Evolutionary conservation across 2,113 vertebrate species (phyloP).

Genomic region (Pteruthius melanotis): DNA sequence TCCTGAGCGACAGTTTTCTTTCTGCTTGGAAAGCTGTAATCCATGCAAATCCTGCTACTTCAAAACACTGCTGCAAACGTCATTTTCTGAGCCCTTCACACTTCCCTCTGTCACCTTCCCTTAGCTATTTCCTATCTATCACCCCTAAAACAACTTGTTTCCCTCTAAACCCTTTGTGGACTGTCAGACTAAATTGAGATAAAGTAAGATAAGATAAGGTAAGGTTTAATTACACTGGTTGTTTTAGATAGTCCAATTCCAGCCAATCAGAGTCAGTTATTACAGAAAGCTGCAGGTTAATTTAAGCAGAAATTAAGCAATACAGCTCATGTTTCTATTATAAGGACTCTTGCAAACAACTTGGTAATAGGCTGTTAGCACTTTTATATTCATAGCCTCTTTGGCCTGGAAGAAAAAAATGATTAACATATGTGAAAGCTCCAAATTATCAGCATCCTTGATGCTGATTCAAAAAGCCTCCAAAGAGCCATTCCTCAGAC

Average conservation of each 20-base stretch:
- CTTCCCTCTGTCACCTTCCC: neutral
- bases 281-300: slow-evolving; percentile 17
- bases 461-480: slow-evolving; percentile 57
- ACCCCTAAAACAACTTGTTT: neutral
- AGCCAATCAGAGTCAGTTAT: neutral
- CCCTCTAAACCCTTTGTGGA: neutral
- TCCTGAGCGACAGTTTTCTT: neutral
- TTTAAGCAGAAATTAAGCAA: slow-evolving; percentile 39
- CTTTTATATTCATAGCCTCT: slow-evolving; percentile 45
- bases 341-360: slow-evolving; percentile 31
- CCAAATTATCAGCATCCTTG: slow-evolving; percentile 54
- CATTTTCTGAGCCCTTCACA: neutral
- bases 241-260: neutral
- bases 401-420: slow-evolving; percentile 55
- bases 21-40: neutral
- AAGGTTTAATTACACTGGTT: neutral
- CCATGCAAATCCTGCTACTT: neutral
- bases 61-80: neutral
- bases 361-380: slow-evolving; percentile 48
- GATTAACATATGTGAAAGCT: slow-evolving; percentile 61
- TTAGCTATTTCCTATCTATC: neutral
- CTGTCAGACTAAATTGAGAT: slow-evolving; percentile 16
- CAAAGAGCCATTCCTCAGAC: slow-evolving; percentile 53
- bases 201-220: neutral
- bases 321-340: slow-evolving; percentile 24